Base-by-base conservation (phyloP, 2,113 vertebrate species). In the Grantiella picta region DNA sequence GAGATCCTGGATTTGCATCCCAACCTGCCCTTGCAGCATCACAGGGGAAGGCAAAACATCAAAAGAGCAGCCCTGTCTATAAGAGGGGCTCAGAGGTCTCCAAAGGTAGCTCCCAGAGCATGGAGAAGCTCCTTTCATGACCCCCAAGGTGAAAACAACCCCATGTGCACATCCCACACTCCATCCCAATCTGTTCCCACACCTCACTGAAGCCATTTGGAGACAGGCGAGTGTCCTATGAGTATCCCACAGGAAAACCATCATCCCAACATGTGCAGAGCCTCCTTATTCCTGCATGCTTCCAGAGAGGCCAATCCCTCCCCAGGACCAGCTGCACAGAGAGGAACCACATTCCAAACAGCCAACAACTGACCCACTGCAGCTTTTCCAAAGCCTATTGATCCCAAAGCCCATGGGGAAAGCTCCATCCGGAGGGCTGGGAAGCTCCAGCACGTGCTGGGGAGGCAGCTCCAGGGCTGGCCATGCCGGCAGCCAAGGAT, bases 321-420 rank as follows among this genome's bases (percentile, higher is more conserved):
- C 83, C 73, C 31, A 31, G 31, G 56, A 83, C 83, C 97, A 95
- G 96, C 97, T 98, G 97, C 78, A 64, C 85, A 64, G 77, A 91
- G 60, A 97, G 78, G 92, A 96, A 81, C 75, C 57, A 15, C 35
- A 38, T 57, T 94, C 94, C 96, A 87, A 96, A 82, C 59, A 78
- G 91, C 94, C 97, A 96, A 93, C 86, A 91, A 90, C 36, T 71
- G 79, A 92, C 91, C 75, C 12, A 19, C 71, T 94, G 95, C 95
- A 93, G 28, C 94, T 97, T 95, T 96, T 96, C 91, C 91, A 95
- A 93, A 97, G 87, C 92, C 96, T 90, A 95, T 97, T 95, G 97
- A 97, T 96, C 96, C 93, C 86, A 89, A 95, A 84, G 44, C 95
- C 96, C 95, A 75, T 3, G 49, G 92, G 94, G 95, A 85, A 93